These are phyloP conservation scores for Patella depressa DNA, from an alignment of 2,888 invertebrate species.

Conservation along the genomic window DNA sequence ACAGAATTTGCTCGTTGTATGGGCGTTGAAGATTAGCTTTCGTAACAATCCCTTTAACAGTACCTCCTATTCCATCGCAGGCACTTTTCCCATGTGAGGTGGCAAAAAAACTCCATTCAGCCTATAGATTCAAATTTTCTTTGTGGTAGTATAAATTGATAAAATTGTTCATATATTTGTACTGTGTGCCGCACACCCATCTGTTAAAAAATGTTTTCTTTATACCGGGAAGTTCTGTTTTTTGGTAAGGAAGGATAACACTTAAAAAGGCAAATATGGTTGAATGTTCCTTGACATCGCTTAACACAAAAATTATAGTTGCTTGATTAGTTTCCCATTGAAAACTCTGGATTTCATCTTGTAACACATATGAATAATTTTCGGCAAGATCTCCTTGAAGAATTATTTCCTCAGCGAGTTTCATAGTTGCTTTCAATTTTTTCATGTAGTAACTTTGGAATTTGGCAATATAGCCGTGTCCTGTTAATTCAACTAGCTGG, in stretches of 20 bases:
- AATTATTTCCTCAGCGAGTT: background rate
- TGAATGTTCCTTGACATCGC: constrained; percentile 12
- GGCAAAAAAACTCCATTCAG: constrained; percentile 8
- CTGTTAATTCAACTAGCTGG: background rate
- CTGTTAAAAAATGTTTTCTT: constrained; percentile 18
- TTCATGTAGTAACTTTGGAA: constrained; percentile 9
- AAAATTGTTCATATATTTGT: constrained; percentile 18
- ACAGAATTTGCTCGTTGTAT: background rate
- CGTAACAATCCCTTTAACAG: constrained; percentile 16
- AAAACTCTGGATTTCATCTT: constrained; percentile 21
- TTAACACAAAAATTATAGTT: constrained; percentile 13
- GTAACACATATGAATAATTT: constrained; percentile 13
- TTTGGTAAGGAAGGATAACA: background rate
- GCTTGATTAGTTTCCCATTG: constrained; percentile 6
- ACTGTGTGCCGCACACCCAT: constrained; percentile 15
- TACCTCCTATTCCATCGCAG: constrained; percentile 19
- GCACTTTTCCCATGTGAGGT: constrained; percentile 16
- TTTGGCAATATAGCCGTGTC: constrained; percentile 14
- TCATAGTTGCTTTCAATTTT: background rate
- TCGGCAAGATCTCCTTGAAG: constrained; percentile 14
- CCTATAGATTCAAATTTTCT: background rate
- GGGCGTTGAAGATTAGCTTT: constrained; percentile 16
- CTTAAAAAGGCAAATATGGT: constrained; percentile 12
- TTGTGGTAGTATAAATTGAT: background rate
- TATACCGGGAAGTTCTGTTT: constrained; percentile 8